Conservation (phyloP, 2,888 invertebrate species). For the Nineta flava region DNA sequence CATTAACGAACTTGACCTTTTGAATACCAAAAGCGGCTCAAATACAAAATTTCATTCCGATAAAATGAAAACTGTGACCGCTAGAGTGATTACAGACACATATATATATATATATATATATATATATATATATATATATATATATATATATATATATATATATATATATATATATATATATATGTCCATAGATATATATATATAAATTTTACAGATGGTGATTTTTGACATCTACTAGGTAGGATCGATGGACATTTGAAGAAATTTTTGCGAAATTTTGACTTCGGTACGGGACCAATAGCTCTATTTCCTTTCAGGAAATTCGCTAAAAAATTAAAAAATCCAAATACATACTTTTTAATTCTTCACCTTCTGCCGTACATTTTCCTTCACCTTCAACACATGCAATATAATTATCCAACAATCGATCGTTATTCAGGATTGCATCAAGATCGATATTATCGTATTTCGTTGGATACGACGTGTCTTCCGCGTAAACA, state of each 20-base stretch:
- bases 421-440: conserved; percentile 39
- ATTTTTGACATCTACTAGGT: too few species aligned
- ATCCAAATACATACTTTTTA: conserved; percentile 39
- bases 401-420: conserved; percentile 44
- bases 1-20: too few species aligned
- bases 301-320: too few species aligned
- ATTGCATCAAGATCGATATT: conserved; percentile 47
- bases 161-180: conserved; percentile 42
- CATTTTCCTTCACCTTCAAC: conserved; percentile 42
- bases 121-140: conserved; percentile 41
- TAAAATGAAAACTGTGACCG: too few species aligned
- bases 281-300: too few species aligned
- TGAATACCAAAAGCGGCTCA: too few species aligned
- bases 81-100: too few species aligned
- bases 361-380: conserved; percentile 45
- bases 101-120: conserved; percentile 17
- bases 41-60: too few species aligned
- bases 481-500: conserved; percentile 17
- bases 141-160: conserved; percentile 41
- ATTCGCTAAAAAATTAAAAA: neutral
- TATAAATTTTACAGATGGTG: too few species aligned
- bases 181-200: conserved; percentile 33
- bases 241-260: too few species aligned
- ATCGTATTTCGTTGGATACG: conserved; percentile 47
- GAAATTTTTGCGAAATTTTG: too few species aligned